Conservation (phyloP, 2,888 invertebrate genomes). For the Metellina segmentata region DNA sequence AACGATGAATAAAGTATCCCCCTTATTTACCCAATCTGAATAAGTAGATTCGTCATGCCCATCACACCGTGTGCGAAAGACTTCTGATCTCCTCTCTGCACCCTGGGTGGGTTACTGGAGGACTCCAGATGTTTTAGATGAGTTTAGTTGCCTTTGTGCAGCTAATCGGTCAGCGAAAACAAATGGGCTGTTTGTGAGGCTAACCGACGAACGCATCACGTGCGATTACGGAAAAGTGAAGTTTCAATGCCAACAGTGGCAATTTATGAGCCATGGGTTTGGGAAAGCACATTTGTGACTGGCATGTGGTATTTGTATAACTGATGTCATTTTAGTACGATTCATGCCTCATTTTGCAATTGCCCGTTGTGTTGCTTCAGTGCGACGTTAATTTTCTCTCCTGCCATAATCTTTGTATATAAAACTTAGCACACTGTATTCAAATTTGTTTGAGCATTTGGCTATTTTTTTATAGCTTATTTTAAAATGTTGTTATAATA, state of each 20-base stretch:
- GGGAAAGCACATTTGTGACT: constrained; percentile 7
- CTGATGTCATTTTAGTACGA: background rate
- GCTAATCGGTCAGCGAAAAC: constrained; percentile 67
- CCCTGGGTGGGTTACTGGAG: constrained; percentile 46
- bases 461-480: too few species aligned
- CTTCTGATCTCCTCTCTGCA: constrained; percentile 40
- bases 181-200: constrained; percentile 60
- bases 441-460: too few species aligned
- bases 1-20: constrained; percentile 73
- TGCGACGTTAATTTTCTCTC: too few species aligned
- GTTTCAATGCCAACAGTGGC: constrained; percentile 30
- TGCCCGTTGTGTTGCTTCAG: too few species aligned
- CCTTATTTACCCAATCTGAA: constrained; percentile 74
- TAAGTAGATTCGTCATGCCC: constrained; percentile 75
- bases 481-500: too few species aligned
- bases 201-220: constrained; percentile 61
- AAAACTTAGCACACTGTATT: too few species aligned
- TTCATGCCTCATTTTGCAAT: too few species aligned
- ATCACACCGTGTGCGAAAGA: constrained; percentile 60
- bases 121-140: constrained; percentile 70
- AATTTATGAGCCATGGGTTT: constrained; percentile 4
- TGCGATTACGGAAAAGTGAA: constrained; percentile 35
- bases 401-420: too few species aligned
- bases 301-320: background rate
- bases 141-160: constrained; percentile 58